Percentiles rank a stretch among this genome's conserved stretches.
Evolutionary conservation across 2,797 vertebrate species (phyloP).

Genomic region (Chanos chanos): DNA sequence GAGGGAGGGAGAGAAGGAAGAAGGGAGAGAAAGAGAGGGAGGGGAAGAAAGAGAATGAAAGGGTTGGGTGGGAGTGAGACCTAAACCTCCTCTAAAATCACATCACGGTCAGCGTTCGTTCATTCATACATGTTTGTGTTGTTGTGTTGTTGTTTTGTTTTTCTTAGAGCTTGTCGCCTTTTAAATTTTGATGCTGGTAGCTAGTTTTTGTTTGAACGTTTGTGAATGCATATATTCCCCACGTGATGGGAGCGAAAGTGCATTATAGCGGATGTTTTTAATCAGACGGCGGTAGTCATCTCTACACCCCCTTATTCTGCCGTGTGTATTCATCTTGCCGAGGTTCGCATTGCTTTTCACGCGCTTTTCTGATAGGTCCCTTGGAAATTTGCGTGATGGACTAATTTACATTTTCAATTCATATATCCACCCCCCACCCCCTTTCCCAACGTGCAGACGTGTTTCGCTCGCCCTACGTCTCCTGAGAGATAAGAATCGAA

Average conservation of each 20-base stretch:
- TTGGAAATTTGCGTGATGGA: conserved; percentile 1
- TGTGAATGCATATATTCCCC: too few relatives aligned
- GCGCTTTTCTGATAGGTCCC: background rate
- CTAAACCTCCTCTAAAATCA: background rate
- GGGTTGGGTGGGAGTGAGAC: conserved; percentile 15
- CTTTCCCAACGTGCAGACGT: conserved; percentile 6
- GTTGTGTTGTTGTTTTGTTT: too few relatives aligned
- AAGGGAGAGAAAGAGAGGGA: background rate
- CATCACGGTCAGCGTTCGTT: background rate
- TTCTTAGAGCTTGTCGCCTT: too few relatives aligned
- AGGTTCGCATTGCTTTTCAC: background rate
- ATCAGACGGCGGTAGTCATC: too few relatives aligned
- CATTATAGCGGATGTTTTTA: too few relatives aligned
- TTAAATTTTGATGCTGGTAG: too few relatives aligned
- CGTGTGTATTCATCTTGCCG: conserved; percentile 30
- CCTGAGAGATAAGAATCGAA: conserved; percentile 25
- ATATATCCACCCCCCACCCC: background rate
- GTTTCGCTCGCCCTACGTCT: conserved; percentile 15
- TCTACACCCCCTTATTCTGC: too few relatives aligned
- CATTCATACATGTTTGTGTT: background rate
- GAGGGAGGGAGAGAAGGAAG: background rate
- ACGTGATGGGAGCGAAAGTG: too few relatives aligned
- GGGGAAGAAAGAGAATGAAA: background rate
- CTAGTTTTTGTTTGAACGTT: too few relatives aligned
- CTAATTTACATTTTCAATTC: conserved; percentile 16